phyloP scores from a whole-genome alignment of 2,113 vertebrate species.

The Pongo pygmaeus region DNA sequence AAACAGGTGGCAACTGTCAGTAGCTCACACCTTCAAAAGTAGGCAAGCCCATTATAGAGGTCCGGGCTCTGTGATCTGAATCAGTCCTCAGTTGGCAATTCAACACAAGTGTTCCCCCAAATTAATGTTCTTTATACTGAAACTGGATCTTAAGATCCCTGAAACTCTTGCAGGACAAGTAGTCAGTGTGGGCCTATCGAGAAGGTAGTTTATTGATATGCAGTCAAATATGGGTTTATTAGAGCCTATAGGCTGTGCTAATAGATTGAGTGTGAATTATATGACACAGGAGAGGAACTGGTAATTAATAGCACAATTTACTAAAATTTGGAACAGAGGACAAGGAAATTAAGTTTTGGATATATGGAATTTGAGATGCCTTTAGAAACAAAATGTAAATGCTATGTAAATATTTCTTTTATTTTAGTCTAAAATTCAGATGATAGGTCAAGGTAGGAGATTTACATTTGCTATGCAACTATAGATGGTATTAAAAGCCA shows the following conservation, averaged over 20 bases:
- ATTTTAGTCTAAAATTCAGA: neutral
- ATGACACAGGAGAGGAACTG: neutral
- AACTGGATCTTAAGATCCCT: neutral
- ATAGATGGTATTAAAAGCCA: neutral
- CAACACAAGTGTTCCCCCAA: neutral
- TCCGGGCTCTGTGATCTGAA: neutral
- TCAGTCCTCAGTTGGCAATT: neutral
- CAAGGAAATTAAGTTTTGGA: neutral
- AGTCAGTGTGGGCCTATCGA: neutral
- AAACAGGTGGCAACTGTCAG: neutral
- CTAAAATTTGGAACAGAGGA: neutral
- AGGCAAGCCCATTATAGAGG: neutral
- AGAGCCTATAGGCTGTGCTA: neutral
- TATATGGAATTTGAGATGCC: neutral
- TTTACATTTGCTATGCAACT: neutral
- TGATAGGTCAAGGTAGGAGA: neutral
- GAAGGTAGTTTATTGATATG: neutral
- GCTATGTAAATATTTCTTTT: neutral
- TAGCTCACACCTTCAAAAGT: neutral
- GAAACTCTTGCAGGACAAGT: neutral
- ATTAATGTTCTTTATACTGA: neutral
- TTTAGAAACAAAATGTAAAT: neutral
- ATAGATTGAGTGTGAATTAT: neutral
- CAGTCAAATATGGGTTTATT: neutral
- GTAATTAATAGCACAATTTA: neutral